Base-by-base conservation (phyloP, 2,113 vertebrate genomes). In the Nibea albiflora region DNA sequence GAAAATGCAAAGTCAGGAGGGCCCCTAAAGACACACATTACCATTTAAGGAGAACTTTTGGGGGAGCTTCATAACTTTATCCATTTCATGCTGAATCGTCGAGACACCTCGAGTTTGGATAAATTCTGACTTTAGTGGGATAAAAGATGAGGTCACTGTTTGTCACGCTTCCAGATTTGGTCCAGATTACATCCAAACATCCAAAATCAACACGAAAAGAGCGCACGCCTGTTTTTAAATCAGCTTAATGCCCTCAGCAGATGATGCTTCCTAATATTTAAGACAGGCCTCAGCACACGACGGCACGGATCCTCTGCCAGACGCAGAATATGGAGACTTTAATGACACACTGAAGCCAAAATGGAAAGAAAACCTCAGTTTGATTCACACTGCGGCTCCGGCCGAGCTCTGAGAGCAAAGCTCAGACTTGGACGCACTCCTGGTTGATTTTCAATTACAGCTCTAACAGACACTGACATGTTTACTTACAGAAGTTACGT, bases 11-110 rank as follows among this genome's bases (percentile, higher is more conserved):
- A 24, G 49, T 54, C 12, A 54, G 17, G 73, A 65, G 60, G 35
- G 61, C 20, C 57, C 56, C 42, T 50, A 24, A 75, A 65, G 47
- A 16, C 60, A 46, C 20, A 71, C 56, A 1, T 83, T 68, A 77
- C 85, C 85, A 83, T 84, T 77, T 84, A 87, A 84, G 81, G 85
- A 50, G 67, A 83, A 46, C 57, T 26, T 64, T 44, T 5, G 26
- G 35, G 20, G 50, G 28, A 60, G 50, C 15, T 39, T 75, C 22
- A 46, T 73, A 60, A 17, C 46, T 53, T 31, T 50, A 42, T 14
- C 35, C n/a, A 74, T 39, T 61, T 47, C 56, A 64, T 28, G 12
- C 31, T 31, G n/a, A 46, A 58, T 46, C 35, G 66, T 47, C 47
- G 66, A 71, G 66, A 66, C 66, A 66, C 24, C 31, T 66, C 2